Conservation (phyloP, 2,113 vertebrate species). For the Etheostoma cragini region DNA sequence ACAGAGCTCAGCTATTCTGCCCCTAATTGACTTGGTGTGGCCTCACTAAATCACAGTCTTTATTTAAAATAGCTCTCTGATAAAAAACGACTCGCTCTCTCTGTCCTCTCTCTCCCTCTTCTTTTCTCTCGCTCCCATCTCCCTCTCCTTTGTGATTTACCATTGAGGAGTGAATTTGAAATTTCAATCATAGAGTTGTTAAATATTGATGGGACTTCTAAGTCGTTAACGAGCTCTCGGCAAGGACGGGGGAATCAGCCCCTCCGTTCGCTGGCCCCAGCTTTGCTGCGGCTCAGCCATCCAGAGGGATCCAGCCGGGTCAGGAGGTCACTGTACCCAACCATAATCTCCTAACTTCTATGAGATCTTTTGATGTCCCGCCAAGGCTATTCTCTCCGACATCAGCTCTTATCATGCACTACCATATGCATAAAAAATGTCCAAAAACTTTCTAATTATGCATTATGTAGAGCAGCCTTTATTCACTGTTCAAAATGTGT, state of each 20-base stretch:
- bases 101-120: neutral
- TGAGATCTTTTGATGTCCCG: constrained; percentile 78
- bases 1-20: constrained; percentile 67
- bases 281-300: constrained; percentile 48
- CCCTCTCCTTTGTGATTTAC: constrained; percentile 77
- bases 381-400: constrained; percentile 72
- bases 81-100: constrained; percentile 56
- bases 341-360: constrained; percentile 79
- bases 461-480: constrained; percentile 77
- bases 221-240: constrained; percentile 78
- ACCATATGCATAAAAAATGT: constrained; percentile 68
- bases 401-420: constrained; percentile 75
- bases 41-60: constrained; percentile 74
- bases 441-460: constrained; percentile 80
- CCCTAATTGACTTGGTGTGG: constrained; percentile 79
- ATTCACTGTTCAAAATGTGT: constrained; percentile 76
- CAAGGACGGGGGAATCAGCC: constrained; percentile 69
- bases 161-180: constrained; percentile 81
- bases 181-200: constrained; percentile 83
- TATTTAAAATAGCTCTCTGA: constrained; percentile 73
- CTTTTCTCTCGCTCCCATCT: constrained; percentile 40
- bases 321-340: constrained; percentile 80
- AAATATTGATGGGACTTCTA: constrained; percentile 83
- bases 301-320: constrained; percentile 79
- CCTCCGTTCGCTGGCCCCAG: constrained; percentile 40